Evolutionary conservation across 2,888 invertebrate genomes (phyloP).

Genomic region (Nephrotoma guestfalica): DNA sequence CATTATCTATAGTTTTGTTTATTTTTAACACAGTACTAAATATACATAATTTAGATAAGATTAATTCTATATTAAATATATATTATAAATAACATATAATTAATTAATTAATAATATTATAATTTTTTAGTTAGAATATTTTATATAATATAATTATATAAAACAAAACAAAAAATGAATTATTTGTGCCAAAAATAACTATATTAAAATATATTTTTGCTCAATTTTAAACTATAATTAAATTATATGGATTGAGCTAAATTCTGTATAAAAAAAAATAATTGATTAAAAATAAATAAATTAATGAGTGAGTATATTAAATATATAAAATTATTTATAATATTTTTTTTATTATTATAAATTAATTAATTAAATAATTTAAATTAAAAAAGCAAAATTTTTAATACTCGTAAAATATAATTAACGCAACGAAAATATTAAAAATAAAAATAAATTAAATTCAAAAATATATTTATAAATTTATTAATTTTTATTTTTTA

Average conservation of each 20-base stretch:
- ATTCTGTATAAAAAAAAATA: not conserved
- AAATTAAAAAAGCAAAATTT: not conserved
- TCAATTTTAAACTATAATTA: not conserved
- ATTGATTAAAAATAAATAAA: not conserved
- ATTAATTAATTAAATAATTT: not conserved
- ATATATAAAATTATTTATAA: not conserved
- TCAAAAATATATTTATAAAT: not conserved
- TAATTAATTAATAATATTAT: not conserved
- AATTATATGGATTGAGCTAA: not conserved
- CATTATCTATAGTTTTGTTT: not conserved
- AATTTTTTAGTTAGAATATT: not conserved
- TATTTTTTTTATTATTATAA: not conserved
- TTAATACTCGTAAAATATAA: not conserved
- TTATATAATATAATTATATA: not conserved
- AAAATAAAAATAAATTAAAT: not conserved
- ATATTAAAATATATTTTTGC: not conserved
- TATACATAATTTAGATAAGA: not conserved
- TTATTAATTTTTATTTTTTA: not conserved
- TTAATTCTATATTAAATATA: not conserved
- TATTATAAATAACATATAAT: not conserved
- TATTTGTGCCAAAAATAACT: not conserved
- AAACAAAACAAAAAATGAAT: not conserved
- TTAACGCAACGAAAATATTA: not conserved
- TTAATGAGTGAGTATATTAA: not conserved
- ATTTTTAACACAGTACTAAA: not conserved